Evolutionary conservation across 2,888 invertebrate genomes (phyloP), one percentile per base, ranked within the genome.

Genomic region (Ophion slaviceki): DNA sequence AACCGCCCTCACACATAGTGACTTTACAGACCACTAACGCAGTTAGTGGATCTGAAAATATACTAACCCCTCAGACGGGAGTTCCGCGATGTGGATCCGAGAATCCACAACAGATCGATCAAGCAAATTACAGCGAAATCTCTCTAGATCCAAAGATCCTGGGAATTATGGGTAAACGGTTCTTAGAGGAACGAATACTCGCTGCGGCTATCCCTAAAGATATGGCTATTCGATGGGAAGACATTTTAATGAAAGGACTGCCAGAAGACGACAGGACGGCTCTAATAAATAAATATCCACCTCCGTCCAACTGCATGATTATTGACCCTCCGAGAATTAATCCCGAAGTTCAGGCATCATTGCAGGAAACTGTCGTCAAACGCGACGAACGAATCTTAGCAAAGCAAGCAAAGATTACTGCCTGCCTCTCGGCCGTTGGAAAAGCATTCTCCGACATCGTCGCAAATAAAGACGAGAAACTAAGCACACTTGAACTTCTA

Each of bases 261-360:
- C 82, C 77, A 1, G 3, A 47, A 4, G 86, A 83, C 7, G 77
- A 68, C 8, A 76, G 53, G 20, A 14, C 5, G 14, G 47, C 10
- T 3, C 36, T 82, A 0, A 53, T 82, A 17, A 77, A 71, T n/a
- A 85, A 84, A 59, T 72, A 81, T 67, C 59, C 70, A n/a, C 80
- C 77, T 20, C 75, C 83, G 5, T 66, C 72, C n/a, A 86, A 87
- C 61, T 82, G 79, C 20, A 20, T 6, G 4, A 32, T 47, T 10
- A 75, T 85, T 68, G 84, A 88, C 20, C 81, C 85, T 10, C 86
- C 84, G 4, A 80, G 74, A 36, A 62, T 88, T 1, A 87, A 86
- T 45, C 11, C 62, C 17, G 81, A 87, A 53, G 67, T 87, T 14
- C 36, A 68, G 17, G 40, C 71, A 5, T 82, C 82, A 10, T 10